Percentiles rank a stretch among this genome's conserved stretches.
phyloP scores from a whole-genome alignment of 2,113 vertebrate species.

The human (Homo sapiens) region DNA sequence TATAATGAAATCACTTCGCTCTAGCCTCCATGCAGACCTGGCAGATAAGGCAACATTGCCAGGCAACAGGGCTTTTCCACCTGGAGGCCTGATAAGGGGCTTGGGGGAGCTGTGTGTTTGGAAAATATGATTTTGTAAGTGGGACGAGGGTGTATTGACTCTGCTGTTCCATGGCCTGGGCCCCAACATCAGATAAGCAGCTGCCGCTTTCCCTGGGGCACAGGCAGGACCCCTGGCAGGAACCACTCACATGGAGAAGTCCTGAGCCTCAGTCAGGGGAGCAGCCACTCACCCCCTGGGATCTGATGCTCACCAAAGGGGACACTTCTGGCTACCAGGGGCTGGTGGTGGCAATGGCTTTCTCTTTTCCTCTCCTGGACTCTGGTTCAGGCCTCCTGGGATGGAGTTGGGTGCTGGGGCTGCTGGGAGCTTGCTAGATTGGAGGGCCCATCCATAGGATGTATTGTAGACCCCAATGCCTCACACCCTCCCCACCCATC shows the following conservation, averaged over 20 bases:
- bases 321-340: neutral
- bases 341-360: neutral
- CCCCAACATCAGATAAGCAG: slow-evolving; percentile 37
- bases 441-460: accelerated
- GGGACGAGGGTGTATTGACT: neutral
- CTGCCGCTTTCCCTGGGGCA: slow-evolving; percentile 57
- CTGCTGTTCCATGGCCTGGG: neutral
- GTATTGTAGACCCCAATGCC: accelerated
- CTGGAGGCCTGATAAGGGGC: slow-evolving; percentile 64
- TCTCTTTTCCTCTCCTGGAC: neutral
- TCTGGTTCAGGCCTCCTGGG: neutral
- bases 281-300: neutral
- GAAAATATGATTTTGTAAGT: slow-evolving; percentile 53
- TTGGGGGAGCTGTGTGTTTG: neutral
- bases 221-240: neutral
- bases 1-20: slow-evolving; percentile 24
- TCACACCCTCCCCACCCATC: neutral
- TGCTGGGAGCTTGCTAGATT: neutral
- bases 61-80: slow-evolving; percentile 62
- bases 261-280: neutral
- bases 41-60: slow-evolving; percentile 62
- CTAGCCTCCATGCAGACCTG: neutral
- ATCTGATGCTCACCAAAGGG: neutral
- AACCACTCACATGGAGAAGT: neutral
- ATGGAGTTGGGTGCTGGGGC: neutral